A percentile compares a stretch with the other conserved stretches of the same genome.
Conservation (phyloP, 1,140 invertebrate species). For the Heterodera schachtii region DNA sequence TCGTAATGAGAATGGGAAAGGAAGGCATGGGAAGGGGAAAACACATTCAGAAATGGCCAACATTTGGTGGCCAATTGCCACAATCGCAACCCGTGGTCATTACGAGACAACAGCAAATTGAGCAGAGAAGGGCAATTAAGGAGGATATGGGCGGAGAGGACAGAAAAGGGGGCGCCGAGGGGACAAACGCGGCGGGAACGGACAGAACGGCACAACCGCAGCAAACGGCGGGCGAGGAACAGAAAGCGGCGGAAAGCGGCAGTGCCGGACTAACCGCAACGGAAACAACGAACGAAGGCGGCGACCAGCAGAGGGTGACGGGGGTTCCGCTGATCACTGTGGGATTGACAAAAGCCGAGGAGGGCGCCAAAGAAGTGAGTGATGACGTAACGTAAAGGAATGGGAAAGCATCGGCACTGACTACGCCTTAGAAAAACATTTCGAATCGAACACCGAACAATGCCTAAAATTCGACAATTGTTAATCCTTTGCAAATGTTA, state of each 20-base stretch:
- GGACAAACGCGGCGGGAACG: not conserved
- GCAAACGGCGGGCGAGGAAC: not conserved
- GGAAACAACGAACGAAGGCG: not conserved
- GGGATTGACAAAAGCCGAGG: not conserved
- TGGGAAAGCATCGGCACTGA: too few relatives aligned
- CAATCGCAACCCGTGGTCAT: not conserved
- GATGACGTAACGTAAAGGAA: too few relatives aligned
- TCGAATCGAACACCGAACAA: too few relatives aligned
- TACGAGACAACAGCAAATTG: not conserved
- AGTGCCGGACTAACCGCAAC: not conserved
- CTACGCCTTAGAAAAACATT: too few relatives aligned
- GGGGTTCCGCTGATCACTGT: not conserved
- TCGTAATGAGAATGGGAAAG: not conserved
- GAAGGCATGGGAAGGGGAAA: not conserved
- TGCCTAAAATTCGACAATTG: too few relatives aligned
- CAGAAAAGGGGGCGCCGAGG: not conserved
- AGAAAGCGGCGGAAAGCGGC: not conserved
- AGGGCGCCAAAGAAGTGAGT: not conserved
- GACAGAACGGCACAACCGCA: not conserved
- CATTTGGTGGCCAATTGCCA: not conserved
- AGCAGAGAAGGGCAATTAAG: slow-evolving; percentile 10
- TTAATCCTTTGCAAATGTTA: too few relatives aligned
- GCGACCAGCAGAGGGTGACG: not conserved
- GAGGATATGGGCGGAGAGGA: not conserved
- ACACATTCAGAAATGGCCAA: not conserved